Percentiles rank a stretch among this genome's conserved stretches.
phyloP scores from a whole-genome alignment of 2,888 invertebrate species.

The Macrophya alboannulata region DNA sequence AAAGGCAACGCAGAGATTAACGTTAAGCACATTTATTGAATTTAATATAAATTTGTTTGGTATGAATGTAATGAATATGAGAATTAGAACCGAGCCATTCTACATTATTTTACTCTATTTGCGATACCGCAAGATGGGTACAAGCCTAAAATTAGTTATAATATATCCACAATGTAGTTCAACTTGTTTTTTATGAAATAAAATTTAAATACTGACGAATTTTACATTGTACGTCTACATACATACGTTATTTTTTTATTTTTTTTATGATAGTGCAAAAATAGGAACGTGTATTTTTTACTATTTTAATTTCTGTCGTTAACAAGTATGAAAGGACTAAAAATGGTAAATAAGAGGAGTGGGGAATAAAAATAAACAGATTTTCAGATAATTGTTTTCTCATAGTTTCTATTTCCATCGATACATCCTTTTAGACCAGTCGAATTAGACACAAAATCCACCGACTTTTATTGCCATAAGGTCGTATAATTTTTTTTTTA shows the following conservation, averaged over 20 bases:
- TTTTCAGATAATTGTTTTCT: no score
- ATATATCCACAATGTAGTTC: conserved; percentile 75
- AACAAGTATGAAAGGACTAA: no score
- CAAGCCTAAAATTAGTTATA: conserved; percentile 72
- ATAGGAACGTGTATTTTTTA: not conserved
- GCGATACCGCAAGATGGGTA: conserved; percentile 62
- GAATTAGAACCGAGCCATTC: conserved; percentile 75
- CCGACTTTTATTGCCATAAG: no score
- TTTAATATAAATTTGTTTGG: conserved; percentile 63
- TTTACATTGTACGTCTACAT: not conserved
- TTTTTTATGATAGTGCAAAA: not conserved
- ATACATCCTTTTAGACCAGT: no score
- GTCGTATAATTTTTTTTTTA: no score
- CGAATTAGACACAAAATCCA: no score
- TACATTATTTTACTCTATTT: conserved; percentile 62
- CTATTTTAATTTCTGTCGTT: not conserved
- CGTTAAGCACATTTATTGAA: conserved; percentile 57
- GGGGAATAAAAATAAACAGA: no score
- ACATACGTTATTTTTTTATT: not conserved
- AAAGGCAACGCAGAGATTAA: conserved; percentile 78
- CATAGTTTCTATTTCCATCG: no score
- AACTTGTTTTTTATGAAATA: conserved; percentile 51
- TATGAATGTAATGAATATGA: conserved; percentile 70
- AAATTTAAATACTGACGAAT: conserved; percentile 47
- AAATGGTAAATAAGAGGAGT: no score